phyloP scores from a whole-genome alignment of 2,888 invertebrate species.

The Dryocosmus kuriphilus region DNA sequence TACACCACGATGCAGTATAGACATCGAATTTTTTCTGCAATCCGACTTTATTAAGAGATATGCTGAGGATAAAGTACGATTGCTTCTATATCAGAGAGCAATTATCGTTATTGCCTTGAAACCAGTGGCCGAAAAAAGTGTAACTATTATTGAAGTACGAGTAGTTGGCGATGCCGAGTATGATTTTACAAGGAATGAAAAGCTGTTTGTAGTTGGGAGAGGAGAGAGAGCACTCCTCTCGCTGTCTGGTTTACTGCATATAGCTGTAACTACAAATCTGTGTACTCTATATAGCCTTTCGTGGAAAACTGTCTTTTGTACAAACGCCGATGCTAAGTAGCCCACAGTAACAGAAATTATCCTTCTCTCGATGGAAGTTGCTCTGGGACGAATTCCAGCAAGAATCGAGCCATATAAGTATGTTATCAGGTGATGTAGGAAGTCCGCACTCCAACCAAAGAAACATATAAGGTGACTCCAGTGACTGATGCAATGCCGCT shows the following conservation, averaged over 20 bases:
- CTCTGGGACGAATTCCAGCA: slow-evolving; percentile 33
- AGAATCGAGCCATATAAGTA: slow-evolving; percentile 67
- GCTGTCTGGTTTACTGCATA: not conserved
- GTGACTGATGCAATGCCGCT: not conserved
- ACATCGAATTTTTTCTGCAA: not conserved
- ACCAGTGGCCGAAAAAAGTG: slow-evolving; percentile 12
- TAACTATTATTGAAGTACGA: slow-evolving; percentile 15
- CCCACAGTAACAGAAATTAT: slow-evolving; percentile 28
- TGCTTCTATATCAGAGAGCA: slow-evolving; percentile 30
- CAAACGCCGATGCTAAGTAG: slow-evolving; percentile 36
- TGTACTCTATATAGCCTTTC: not conserved
- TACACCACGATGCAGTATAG: slow-evolving; percentile 22
- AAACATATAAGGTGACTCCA: slow-evolving; percentile 64
- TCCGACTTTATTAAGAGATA: slow-evolving; percentile 22
- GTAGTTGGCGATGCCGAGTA: no score
- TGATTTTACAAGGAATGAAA: no score
- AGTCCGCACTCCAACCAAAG: slow-evolving; percentile 63
- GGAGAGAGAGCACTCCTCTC: not conserved
- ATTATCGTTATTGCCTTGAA: slow-evolving; percentile 30
- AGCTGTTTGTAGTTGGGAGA: no score
- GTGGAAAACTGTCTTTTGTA: slow-evolving; percentile 28
- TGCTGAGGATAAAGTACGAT: slow-evolving; percentile 11
- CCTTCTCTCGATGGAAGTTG: slow-evolving; percentile 21
- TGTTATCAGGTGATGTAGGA: slow-evolving; percentile 70
- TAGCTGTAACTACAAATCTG: slow-evolving; percentile 9